Evolutionary conservation across 2,113 vertebrate genomes (phyloP).

Genomic region (Excalfactoria chinensis): DNA sequence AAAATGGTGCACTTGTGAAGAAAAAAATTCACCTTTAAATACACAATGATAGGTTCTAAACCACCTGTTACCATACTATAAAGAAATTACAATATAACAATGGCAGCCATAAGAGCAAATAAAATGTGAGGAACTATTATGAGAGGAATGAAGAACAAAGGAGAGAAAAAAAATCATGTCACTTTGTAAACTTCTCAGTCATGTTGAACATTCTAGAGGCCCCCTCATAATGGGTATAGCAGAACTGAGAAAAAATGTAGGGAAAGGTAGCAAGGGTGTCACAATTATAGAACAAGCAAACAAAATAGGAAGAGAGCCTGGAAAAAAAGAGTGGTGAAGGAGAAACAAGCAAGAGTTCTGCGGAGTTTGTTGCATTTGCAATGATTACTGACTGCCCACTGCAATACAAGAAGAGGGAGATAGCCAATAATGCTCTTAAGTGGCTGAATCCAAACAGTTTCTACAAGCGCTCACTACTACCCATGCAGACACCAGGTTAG

Average conservation of each 20-base stretch:
- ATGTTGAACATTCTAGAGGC: background rate
- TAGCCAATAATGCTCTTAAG: background rate
- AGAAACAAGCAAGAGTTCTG: background rate
- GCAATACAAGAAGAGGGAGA: background rate
- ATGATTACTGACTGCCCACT: rapidly evolving
- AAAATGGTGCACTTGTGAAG: background rate
- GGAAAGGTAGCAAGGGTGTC: background rate
- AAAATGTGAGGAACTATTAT: background rate
- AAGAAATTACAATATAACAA: slow-evolving; percentile 25
- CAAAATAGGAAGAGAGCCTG: background rate
- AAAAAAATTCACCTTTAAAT: background rate
- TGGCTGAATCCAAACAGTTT: background rate
- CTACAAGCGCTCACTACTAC: background rate
- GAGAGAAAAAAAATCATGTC: background rate
- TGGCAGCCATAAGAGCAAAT: background rate
- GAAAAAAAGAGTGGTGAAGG: background rate
- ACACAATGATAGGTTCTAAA: background rate
- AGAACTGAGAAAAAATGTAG: background rate
- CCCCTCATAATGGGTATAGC: background rate
- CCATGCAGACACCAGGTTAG: background rate
- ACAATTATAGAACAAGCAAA: background rate
- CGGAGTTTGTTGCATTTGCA: background rate
- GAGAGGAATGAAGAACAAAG: background rate
- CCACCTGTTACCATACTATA: background rate
- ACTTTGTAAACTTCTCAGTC: background rate